These are phyloP conservation scores for Melieria crassipennis DNA, from an alignment of 2,888 invertebrate species.

Conservation along the genomic window DNA sequence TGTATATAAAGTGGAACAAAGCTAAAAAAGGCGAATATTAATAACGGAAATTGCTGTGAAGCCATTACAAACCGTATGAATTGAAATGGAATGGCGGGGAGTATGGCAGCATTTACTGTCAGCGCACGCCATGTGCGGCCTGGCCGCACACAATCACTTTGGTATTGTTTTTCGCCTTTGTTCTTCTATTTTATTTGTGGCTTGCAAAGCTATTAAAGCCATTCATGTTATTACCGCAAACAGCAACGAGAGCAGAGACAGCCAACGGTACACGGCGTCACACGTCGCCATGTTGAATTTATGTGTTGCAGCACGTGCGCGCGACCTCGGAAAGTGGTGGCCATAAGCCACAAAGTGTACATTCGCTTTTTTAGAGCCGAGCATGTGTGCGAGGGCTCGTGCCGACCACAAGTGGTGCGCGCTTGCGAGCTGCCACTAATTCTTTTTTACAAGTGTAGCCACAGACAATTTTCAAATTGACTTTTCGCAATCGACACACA, in stretches of 20 bases:
- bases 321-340: not conserved
- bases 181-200: not conserved
- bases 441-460: constrained; percentile 2
- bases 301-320: constrained; percentile 15
- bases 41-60: constrained; percentile 11
- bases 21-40: not conserved
- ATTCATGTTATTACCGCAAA: not conserved
- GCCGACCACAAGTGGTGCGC: too few species aligned
- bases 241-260: constrained; percentile 1
- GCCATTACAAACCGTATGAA: constrained; percentile 9
- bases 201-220: constrained; percentile 1
- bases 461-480: constrained; percentile 55
- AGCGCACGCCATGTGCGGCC: not conserved
- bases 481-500: constrained; percentile 53
- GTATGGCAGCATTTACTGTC: not conserved
- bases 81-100: not conserved
- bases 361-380: constrained; percentile 22
- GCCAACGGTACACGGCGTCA: not conserved
- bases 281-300: too few species aligned
- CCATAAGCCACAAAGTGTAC: not conserved
- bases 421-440: constrained; percentile 25
- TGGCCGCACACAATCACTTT: not conserved
- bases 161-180: not conserved
- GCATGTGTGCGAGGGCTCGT: too few species aligned
- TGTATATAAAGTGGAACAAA: too few species aligned